Percentiles rank a stretch among this genome's conserved stretches.
These are phyloP conservation scores for Drosophila asahinai DNA, from an alignment of 1,140 invertebrate species.

Conservation along the genomic window DNA sequence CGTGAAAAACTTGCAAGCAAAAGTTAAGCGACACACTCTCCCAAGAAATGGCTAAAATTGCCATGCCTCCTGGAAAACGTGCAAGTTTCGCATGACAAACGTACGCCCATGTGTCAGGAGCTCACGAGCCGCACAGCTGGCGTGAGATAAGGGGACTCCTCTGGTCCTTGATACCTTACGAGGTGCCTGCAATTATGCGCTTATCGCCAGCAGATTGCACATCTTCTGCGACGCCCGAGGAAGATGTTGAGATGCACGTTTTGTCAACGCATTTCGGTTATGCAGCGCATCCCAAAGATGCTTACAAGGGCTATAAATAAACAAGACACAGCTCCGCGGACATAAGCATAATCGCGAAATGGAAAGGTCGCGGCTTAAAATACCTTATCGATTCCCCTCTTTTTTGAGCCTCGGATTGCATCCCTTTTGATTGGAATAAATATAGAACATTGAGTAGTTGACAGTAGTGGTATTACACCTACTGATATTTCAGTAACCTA, in stretches of 20 bases:
- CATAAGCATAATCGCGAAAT: conserved; percentile 31
- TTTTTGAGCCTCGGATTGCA: background rate
- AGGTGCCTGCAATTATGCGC: conserved; percentile 20
- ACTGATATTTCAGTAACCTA: conserved; percentile 1
- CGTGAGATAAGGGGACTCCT: background rate
- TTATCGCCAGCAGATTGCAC: conserved; percentile 4
- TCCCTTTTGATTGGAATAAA: background rate
- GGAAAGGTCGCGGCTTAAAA: conserved; percentile 29
- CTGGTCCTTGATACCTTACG: conserved; percentile 1
- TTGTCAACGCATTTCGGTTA: conserved; percentile 45
- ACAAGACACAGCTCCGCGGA: background rate
- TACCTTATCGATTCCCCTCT: conserved; percentile 2
- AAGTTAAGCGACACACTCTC: background rate
- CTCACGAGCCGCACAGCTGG: conserved; percentile 9
- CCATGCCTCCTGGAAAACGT: conserved; percentile 13
- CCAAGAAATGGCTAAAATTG: conserved; percentile 5
- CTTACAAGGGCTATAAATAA: conserved; percentile 35
- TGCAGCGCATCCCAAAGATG: conserved; percentile 26
- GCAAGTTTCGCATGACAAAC: conserved; percentile 7
- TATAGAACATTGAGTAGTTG: background rate
- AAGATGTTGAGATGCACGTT: conserved; percentile 25
- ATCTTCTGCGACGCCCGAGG: background rate
- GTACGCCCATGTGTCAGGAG: background rate
- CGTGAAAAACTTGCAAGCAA: background rate
- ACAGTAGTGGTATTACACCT: background rate